Evolutionary conservation across 64 coral and sea anemone species (phyloP).

Genomic region (Astreopora myriophthalma): DNA sequence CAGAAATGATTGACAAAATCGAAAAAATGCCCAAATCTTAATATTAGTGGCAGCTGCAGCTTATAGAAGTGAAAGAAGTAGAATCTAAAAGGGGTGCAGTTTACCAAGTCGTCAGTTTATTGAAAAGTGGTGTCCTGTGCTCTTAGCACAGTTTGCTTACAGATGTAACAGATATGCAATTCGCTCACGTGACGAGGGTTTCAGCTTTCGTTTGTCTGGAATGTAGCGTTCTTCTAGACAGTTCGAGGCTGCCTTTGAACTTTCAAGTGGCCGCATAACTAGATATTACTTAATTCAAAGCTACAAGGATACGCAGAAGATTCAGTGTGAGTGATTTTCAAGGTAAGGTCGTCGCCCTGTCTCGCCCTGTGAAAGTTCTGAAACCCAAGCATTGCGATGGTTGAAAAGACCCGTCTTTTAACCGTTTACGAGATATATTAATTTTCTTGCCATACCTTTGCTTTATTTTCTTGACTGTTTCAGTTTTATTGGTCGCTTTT

Average conservation of each 20-base stretch:
- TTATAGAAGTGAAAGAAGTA: too few relatives aligned
- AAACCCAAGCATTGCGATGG: neutral
- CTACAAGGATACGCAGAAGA: neutral
- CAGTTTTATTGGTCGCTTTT: too few relatives aligned
- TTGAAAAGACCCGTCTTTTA: too few relatives aligned
- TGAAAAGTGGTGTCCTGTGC: neutral
- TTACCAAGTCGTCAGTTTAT: too few relatives aligned
- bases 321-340: neutral
- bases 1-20: too few relatives aligned
- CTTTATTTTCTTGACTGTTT: too few relatives aligned
- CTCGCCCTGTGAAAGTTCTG: too few relatives aligned
- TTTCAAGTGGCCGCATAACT: neutral
- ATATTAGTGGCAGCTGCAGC: too few relatives aligned
- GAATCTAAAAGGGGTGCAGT: too few relatives aligned
- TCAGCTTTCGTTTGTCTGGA: neutral
- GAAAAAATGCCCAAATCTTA: too few relatives aligned
- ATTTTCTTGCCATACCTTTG: too few relatives aligned
- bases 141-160: neutral
- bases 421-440: too few relatives aligned
- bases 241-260: neutral
- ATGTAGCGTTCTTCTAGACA: neutral
- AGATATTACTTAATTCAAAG: neutral
- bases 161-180: neutral
- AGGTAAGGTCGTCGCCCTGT: neutral
- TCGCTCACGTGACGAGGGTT: neutral